Base-by-base conservation (phyloP, 2,797 vertebrate species). In the Phataginus tricuspis region DNA sequence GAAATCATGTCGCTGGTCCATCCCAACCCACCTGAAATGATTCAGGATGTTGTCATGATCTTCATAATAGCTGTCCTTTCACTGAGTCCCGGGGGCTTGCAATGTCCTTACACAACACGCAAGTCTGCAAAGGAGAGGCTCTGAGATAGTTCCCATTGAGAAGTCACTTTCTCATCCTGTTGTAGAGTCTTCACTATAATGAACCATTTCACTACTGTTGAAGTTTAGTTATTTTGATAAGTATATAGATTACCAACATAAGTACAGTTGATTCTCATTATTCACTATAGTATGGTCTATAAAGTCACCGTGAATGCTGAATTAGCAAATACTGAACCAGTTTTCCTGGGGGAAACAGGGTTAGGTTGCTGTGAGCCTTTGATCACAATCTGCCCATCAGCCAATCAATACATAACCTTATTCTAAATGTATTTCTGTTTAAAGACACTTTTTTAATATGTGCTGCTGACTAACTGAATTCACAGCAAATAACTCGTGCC, bases 201-300 rank as follows among this genome's bases (percentile, higher is more conserved):
- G 53, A 49, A 42, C 51, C 16, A 49, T 55, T 61, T 80, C 14
- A 42, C 59, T 51, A 23, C 4, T 37, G 1, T 9, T 37, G 72
- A 92, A 78, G 12, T 61, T 83, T 61, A 42, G 53, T 66, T 71
- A 85, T 74, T 86, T 45, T 63, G 18, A 63, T 23, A 91, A 25
- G 29, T 80, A 49, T 19, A 19, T 14, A 23, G 19, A 7, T 25
- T 37, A 27, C 42, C 27, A 6, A 16, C 45, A 71, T 18, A 45
- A 83, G n/a, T 45, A 82, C 13, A 59, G 13, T 34, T 4, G 12
- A 55, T 39, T 77, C 14, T 68, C 59, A 0, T 86, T 71, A 45
- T 51, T 83, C 9, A 4, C 6, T 10, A 51, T 31, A 1, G 21
- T 29, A 3, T 29, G 3, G 5, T 37, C 37, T 57, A 13, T 49